Percentiles rank a stretch among this genome's conserved stretches.
Conservation (phyloP, 2,797 vertebrate genomes). For the Bovichtus variegatus region DNA sequence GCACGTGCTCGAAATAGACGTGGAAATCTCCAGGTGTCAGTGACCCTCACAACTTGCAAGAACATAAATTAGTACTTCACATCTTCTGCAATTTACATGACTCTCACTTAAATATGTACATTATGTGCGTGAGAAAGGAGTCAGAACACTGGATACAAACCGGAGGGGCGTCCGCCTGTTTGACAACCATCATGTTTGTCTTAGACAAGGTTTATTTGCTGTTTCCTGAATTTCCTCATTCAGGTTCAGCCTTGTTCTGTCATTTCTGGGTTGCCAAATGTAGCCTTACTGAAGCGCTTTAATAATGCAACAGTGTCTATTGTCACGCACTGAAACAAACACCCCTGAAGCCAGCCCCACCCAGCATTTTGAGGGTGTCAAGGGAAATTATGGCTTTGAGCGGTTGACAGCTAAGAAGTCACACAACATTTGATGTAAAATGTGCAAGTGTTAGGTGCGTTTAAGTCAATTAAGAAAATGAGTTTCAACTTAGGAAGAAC, state of each 20-base stretch:
- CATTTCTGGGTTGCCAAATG: slow-evolving; percentile 40
- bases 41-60: background rate
- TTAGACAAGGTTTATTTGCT: slow-evolving; percentile 18
- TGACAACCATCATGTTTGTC: slow-evolving; percentile 1
- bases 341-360: slow-evolving; percentile 64
- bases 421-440: slow-evolving; percentile 43
- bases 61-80: slow-evolving; percentile 14
- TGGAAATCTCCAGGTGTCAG: background rate
- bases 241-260: slow-evolving; percentile 46
- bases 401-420: slow-evolving; percentile 27
- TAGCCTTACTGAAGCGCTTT: slow-evolving; percentile 42
- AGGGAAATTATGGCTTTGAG: slow-evolving; percentile 47
- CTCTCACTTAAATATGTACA: slow-evolving; percentile 29
- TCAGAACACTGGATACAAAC: slow-evolving; percentile 3
- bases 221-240: slow-evolving; percentile 30
- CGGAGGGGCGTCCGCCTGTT: background rate
- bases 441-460: slow-evolving; percentile 7
- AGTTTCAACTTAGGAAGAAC: slow-evolving; percentile 10
- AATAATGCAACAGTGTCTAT: slow-evolving; percentile 72
- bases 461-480: slow-evolving; percentile 22
- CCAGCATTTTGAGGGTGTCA: slow-evolving; percentile 56
- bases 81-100: slow-evolving; percentile 17
- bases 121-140: background rate
- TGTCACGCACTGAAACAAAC: slow-evolving; percentile 70
- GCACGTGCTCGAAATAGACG: slow-evolving; percentile 6